Conservation (phyloP, 2,888 invertebrate genomes). For the Serrognathus titanus region DNA sequence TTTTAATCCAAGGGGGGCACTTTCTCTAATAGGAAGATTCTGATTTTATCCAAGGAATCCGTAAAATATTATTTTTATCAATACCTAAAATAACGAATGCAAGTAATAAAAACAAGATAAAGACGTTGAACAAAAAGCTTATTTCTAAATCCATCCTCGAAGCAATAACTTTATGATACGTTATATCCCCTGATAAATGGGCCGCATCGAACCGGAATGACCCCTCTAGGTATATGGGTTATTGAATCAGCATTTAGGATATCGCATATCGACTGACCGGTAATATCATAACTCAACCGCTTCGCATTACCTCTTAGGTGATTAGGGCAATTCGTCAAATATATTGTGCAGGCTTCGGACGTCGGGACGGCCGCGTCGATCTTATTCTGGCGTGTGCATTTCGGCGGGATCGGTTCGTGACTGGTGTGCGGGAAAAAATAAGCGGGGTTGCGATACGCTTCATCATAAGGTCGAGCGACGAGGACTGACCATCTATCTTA, state of each 20-base stretch:
- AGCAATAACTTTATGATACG: background rate
- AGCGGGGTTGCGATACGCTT: slow-evolving; percentile 20
- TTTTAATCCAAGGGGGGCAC: too few species aligned
- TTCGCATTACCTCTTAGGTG: slow-evolving; percentile 50
- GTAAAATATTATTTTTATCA: too few species aligned
- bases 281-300: slow-evolving; percentile 49
- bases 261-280: slow-evolving; percentile 37
- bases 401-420: background rate
- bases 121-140: too few species aligned
- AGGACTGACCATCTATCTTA: slow-evolving; percentile 20
- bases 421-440: slow-evolving; percentile 20
- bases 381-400: background rate
- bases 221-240: slow-evolving; percentile 37
- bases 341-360: slow-evolving; percentile 39
- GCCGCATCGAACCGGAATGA: slow-evolving; percentile 12
- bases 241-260: slow-evolving; percentile 47
- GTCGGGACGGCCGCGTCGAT: slow-evolving; percentile 19
- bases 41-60: too few species aligned
- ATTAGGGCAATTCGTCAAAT: slow-evolving; percentile 48
- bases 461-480: slow-evolving; percentile 22
- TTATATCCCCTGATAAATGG: slow-evolving; percentile 1
- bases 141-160: too few species aligned
- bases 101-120: too few species aligned
- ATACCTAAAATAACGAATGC: background rate
- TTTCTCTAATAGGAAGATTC: too few species aligned